Base-by-base conservation (phyloP, 2,797 vertebrate species). In the Anabacerthia variegaticeps region DNA sequence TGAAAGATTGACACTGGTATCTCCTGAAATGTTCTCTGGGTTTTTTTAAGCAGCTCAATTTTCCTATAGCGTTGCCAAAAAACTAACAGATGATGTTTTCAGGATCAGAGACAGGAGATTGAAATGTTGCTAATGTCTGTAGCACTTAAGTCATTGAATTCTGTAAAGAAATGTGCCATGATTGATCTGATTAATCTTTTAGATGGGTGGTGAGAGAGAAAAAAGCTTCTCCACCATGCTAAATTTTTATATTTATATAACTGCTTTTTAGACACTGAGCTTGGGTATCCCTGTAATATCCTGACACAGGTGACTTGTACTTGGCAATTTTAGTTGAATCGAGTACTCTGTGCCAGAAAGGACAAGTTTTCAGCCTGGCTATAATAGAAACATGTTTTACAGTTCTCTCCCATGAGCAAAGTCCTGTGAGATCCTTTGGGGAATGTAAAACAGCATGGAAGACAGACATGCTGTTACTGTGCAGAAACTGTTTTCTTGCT, bases 161-260 rank as follows among this genome's bases (percentile, higher is more conserved):
- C 92, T 92, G 63, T 93, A 93, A 96, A 93, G 88, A 94, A 95
- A 96, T 92, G 72, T 75, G 71, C 51, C 54, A 11, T 90, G 93
- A 94, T 94, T 92, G 89, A 94, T 95, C 94, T 94, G 85, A 93
- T 96, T 92, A 95, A 94, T 96, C 88, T 95, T 96, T 97, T 94
- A 90, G 80, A 95, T 63, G 74, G 27, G 74, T 74, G 77, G 55
- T 10, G 36, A 86, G 69, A 78, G 87, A 88, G 79, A 79, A 93
- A 89, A 73, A 91, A 94, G 77, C 56, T 92, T 67, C 71, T 93
- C 56, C 24, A 76, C 49, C 52, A 14, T 46, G 26, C 11, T 12
- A 37, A 67, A 82, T 89, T 81, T 89, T 88, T 69, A 20, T 92
- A 69, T 91, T 95, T 94, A 82, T 94, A 12, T 74, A 91, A 89